A percentile compares a stretch with the other conserved stretches of the same genome.
Evolutionary conservation across 1,140 invertebrate species (phyloP).

Genomic region (Bombyx mandarina): DNA sequence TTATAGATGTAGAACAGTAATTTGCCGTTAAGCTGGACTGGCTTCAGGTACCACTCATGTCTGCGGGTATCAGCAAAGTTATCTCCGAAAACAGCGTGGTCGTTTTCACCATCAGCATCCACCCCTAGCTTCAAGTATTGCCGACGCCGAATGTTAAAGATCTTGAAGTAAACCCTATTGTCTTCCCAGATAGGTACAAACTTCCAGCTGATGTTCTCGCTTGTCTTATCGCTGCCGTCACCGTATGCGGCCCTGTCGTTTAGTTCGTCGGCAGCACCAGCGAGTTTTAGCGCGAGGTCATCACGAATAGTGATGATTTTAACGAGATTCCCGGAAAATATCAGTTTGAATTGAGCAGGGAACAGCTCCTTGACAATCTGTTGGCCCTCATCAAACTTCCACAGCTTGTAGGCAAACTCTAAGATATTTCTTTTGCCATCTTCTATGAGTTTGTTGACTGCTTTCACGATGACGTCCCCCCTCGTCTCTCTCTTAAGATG

Average conservation of each 20-base stretch:
- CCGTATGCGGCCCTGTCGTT: constrained; percentile 18
- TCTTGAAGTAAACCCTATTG: constrained; percentile 20
- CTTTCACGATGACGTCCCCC: constrained; percentile 7
- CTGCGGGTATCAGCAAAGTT: no score
- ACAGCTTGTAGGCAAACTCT: constrained; percentile 19
- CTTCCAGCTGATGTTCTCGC: constrained; percentile 16
- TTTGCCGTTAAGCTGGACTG: constrained; percentile 6
- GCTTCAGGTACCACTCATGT: no score
- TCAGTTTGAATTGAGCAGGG: constrained; percentile 15
- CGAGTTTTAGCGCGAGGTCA: constrained; percentile 19
- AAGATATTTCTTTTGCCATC: constrained; percentile 11
- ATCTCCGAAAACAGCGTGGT: constrained; percentile 4
- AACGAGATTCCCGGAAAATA: constrained; percentile 16
- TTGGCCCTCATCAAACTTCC: constrained; percentile 10
- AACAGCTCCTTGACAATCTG: constrained; percentile 18
- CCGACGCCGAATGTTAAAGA: constrained; percentile 9
- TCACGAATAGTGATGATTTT: constrained; percentile 19
- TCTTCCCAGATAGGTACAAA: constrained; percentile 15
- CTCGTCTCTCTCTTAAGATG: neutral
- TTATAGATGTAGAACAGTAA: constrained; percentile 16
- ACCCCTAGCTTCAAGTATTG: constrained; percentile 20
- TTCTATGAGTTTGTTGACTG: constrained; percentile 13
- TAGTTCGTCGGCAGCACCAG: constrained; percentile 1
- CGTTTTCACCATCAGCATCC: constrained; percentile 7
- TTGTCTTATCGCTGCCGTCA: constrained; percentile 13